Evolutionary conservation across 2,888 invertebrate species (phyloP), one percentile per base, ranked within the genome.

Genomic region (Euclidia mi): DNA sequence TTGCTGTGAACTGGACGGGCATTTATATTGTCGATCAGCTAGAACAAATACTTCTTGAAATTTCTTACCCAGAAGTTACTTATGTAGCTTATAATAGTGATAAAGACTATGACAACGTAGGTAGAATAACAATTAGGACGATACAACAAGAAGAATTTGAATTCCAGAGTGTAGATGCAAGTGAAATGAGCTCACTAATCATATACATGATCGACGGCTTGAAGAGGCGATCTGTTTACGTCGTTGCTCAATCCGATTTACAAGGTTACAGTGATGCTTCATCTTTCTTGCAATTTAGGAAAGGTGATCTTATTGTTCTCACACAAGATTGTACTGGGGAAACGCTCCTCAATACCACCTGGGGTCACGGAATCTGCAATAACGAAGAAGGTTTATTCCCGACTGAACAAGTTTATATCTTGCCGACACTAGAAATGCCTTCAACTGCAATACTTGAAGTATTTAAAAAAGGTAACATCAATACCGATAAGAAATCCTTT

Each of bases 1-100:
- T 99, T 64, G 99, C 99, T 2, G 96, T 99, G 2, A 99, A 99
- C 89, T 98, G 98, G 96, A 98, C 97, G 0, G 99, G 99, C 1
- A 96, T 99, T 47, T 98, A 97, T 81, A 97, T 99, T 50, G 97
- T 98, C 0, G 98, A 99, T 88, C 98, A 98, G 87, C 96, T 97
- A 74, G 99, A 99, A 87, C 97, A 98, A 85, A 97, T 99, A 65
- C 95, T 99, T 38, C 93, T 98, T 32, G 98, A 99, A 94, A 93
- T 97, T 72, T 96, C 97, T 4, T 99, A 97, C 90, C 96, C 98
- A 3, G 99, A 99, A 94, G 96, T 99, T 14, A 96, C 97, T 0
- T 96, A 96, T 48, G 97, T 98, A 44, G 95, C 95, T 29, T 96
- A 95, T 76, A 94, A 95, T 42, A 90, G 92, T 52, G 93, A 95